phyloP scores from a whole-genome alignment of 1,140 invertebrate species.

The Bathynomus jamesi region DNA sequence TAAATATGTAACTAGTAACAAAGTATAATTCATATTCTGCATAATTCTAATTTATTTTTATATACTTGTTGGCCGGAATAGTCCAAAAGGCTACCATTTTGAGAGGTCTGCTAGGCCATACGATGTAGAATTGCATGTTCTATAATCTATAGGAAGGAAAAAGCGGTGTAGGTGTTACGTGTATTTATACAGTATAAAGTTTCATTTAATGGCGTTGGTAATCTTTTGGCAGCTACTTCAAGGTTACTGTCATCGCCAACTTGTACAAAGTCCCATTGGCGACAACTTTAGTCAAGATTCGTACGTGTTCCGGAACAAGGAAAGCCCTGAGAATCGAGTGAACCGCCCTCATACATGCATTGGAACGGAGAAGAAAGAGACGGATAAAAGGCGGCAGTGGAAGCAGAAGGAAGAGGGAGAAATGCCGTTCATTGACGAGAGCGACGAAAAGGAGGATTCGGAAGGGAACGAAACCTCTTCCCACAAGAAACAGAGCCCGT shows the following conservation, averaged over 20 bases:
- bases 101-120: too few species aligned
- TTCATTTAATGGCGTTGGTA: too few species aligned
- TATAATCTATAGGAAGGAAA: too few species aligned
- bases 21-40: too few species aligned
- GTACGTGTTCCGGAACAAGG: conserved; percentile 7
- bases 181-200: too few species aligned
- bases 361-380: conserved; percentile 19
- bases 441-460: not conserved
- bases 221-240: too few species aligned
- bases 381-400: not conserved
- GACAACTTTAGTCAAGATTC: not conserved
- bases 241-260: not conserved
- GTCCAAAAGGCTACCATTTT: too few species aligned
- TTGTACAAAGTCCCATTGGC: not conserved
- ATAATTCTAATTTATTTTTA: too few species aligned
- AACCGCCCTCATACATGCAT: conserved; percentile 23
- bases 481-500: conserved; percentile 47
- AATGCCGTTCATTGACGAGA: not conserved
- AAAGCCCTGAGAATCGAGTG: conserved; percentile 5
- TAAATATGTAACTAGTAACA: too few species aligned
- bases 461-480: conserved; percentile 9
- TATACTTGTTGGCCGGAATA: too few species aligned
- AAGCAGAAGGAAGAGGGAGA: not conserved
- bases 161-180: too few species aligned
- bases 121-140: too few species aligned